These are phyloP conservation scores for Gnathonemus echidnorhynchus DNA, from an alignment of 2,113 vertebrate genomes.

Conservation along the genomic window DNA sequence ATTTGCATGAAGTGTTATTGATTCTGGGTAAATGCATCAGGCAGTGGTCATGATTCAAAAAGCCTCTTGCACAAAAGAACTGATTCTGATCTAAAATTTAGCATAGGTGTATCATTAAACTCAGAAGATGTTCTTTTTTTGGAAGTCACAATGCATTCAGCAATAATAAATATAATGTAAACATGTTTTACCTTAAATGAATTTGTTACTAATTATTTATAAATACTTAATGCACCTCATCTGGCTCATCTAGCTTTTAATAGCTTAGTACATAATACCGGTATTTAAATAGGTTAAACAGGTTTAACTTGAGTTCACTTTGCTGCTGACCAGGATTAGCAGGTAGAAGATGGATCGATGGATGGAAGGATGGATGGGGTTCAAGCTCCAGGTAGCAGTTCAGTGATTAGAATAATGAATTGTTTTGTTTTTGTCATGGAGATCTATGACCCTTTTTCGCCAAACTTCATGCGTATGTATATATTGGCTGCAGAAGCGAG, in stretches of 20 bases:
- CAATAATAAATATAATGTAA: neutral
- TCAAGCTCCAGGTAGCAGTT: neutral
- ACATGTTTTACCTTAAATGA: neutral
- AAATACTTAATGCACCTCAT: neutral
- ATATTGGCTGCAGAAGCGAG: neutral
- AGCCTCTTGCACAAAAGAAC: conserved; percentile 31
- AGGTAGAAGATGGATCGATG: neutral
- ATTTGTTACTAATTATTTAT: neutral
- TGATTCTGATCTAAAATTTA: conserved; percentile 35
- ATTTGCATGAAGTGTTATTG: conserved; percentile 29
- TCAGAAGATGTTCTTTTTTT: neutral
- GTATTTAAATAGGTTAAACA: neutral
- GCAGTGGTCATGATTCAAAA: conserved; percentile 41
- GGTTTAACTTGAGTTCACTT: neutral
- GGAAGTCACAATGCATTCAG: neutral
- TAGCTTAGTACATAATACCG: neutral
- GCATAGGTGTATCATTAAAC: conserved; percentile 2
- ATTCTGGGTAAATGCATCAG: conserved; percentile 18
- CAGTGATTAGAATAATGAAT: neutral
- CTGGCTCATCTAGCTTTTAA: neutral
- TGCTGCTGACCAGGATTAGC: neutral
- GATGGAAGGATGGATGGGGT: neutral
- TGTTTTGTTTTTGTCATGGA: neutral
- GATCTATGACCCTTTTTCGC: neutral
- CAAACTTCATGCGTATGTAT: neutral